Evolutionary conservation across 23 tunicate species (phyloP).

Genomic region (Trididemnum miniatum): DNA sequence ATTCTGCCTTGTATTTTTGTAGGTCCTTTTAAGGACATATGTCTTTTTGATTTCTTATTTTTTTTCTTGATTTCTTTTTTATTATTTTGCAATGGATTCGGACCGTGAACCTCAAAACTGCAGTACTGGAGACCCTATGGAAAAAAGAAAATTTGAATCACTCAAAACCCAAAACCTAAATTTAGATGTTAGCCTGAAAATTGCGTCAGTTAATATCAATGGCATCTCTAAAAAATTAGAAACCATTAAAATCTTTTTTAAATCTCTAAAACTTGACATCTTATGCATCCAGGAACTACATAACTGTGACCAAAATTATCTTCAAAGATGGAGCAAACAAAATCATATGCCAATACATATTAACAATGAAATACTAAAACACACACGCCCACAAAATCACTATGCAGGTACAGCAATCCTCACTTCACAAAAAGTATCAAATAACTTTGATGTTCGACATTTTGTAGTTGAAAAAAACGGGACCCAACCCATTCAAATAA

Average conservation of each 20-base stretch:
- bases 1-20: too few species aligned
- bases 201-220: not conserved
- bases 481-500: not conserved
- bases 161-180: not conserved
- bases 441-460: not conserved
- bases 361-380: not conserved
- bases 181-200: too few species aligned
- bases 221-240: not conserved
- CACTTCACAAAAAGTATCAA: not conserved
- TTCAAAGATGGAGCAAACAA: not conserved
- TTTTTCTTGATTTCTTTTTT: too few species aligned
- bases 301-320: not conserved
- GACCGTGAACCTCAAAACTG: too few species aligned
- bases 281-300: not conserved
- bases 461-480: not conserved
- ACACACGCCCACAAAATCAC: not conserved
- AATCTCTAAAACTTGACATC: not conserved
- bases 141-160: too few species aligned
- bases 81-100: too few species aligned
- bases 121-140: too few species aligned
- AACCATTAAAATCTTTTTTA: too few species aligned
- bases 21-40: too few species aligned
- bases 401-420: not conserved
- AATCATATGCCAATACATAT: too few species aligned
- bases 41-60: too few species aligned